Percentiles rank a stretch among this genome's conserved stretches.
phyloP scores from a whole-genome alignment of 2,888 invertebrate genomes.

The Mystacides longicornis region DNA sequence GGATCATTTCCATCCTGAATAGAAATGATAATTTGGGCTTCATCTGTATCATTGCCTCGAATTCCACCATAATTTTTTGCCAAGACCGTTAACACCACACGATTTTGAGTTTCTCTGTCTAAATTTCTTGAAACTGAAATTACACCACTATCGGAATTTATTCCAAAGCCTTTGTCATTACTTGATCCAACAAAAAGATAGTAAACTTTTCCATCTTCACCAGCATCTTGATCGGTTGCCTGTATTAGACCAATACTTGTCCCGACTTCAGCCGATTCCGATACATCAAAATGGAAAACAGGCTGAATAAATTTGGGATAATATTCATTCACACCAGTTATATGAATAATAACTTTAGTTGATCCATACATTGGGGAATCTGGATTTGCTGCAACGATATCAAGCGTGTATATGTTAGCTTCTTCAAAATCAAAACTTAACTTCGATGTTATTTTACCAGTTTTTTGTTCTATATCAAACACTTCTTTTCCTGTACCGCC shows the following conservation, averaged over 20 bases:
- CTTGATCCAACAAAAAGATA: constrained; percentile 91
- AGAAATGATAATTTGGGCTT: constrained; percentile 87
- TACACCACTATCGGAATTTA: constrained; percentile 76
- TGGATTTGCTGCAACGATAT: constrained; percentile 80
- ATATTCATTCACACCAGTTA: constrained; percentile 83
- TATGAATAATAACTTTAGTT: constrained; percentile 63
- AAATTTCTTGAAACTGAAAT: constrained; percentile 75
- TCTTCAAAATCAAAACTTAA: constrained; percentile 84
- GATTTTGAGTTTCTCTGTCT: constrained; percentile 81
- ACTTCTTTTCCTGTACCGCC: constrained; percentile 67
- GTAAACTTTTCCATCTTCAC: constrained; percentile 80
- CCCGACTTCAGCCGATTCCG: constrained; percentile 83
- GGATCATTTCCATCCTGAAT: constrained; percentile 96
- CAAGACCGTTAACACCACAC: constrained; percentile 83
- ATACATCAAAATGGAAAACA: constrained; percentile 87
- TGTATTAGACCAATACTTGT: constrained; percentile 78
- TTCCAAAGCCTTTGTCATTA: constrained; percentile 83
- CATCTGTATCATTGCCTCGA: constrained; percentile 90
- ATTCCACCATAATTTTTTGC: constrained; percentile 94
- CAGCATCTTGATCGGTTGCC: constrained; percentile 84
- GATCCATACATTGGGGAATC: constrained; percentile 73
- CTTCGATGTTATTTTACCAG: constrained; percentile 69
- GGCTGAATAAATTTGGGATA: constrained; percentile 83
- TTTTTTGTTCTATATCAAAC: constrained; percentile 69
- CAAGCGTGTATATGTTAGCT: constrained; percentile 62